These are phyloP conservation scores for Trematomus bernacchii DNA, from an alignment of 2,797 vertebrate species.

Conservation along the genomic window DNA sequence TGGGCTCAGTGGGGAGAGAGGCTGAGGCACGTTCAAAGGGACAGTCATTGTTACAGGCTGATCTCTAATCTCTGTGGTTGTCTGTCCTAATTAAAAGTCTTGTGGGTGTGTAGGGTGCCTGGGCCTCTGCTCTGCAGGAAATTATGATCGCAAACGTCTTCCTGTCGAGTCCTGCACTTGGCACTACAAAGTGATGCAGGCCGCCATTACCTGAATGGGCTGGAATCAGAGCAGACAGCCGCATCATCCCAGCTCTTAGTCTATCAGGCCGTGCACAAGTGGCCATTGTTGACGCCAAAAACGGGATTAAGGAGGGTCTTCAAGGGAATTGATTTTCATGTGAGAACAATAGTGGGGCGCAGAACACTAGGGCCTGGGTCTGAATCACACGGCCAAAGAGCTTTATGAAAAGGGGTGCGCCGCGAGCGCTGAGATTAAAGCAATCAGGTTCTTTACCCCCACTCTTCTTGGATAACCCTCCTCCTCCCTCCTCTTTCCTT, in stretches of 20 bases:
- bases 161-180: slow-evolving; percentile 95
- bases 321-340: slow-evolving; percentile 99
- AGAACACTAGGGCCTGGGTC: slow-evolving; percentile 91
- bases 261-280: slow-evolving; percentile 98
- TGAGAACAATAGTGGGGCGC: slow-evolving; percentile 94
- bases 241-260: slow-evolving; percentile 98
- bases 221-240: slow-evolving; percentile 99
- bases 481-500: slow-evolving; percentile 49
- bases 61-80: slow-evolving; percentile 98
- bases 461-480: slow-evolving; percentile 78
- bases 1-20: slow-evolving; percentile 88
- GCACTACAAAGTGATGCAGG: slow-evolving; percentile 96
- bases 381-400: slow-evolving; percentile 96
- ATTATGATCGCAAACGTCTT: slow-evolving; percentile 99
- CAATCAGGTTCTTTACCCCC: slow-evolving; percentile 90
- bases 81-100: slow-evolving; percentile 99
- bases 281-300: slow-evolving; percentile 99
- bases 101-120: slow-evolving; percentile 87
- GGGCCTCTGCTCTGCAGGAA: slow-evolving; percentile 96
- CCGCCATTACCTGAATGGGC: slow-evolving; percentile 97
- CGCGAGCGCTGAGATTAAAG: slow-evolving; percentile 96
- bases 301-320: slow-evolving; percentile 99
- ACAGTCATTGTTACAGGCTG: slow-evolving; percentile 96
- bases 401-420: slow-evolving; percentile 94
- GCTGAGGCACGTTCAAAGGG: slow-evolving; percentile 94